Percentiles rank a stretch among this genome's conserved stretches.
phyloP scores from a whole-genome alignment of 2,888 invertebrate genomes.

The Phengaris arion region DNA sequence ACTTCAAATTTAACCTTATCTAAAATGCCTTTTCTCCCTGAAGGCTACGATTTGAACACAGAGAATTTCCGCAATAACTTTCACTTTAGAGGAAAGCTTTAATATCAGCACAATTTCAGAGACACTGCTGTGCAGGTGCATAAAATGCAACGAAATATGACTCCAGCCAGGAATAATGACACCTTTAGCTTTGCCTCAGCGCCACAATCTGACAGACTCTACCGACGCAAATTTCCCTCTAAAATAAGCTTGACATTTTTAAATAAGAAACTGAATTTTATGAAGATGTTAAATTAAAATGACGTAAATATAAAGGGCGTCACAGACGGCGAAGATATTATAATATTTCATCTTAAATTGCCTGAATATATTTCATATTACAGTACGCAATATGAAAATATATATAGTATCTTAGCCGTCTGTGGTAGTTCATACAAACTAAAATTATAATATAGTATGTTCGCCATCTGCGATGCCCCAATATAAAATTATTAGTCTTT shows the following conservation, averaged over 20 bases:
- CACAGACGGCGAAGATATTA: no score
- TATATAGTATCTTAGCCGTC: no score
- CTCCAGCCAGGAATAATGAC: conserved; percentile 15
- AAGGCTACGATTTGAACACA: not conserved
- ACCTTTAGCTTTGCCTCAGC: not conserved
- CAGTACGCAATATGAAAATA: no score
- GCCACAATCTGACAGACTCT: conserved; percentile 4
- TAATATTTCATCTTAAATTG: no score
- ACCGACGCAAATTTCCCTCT: not conserved
- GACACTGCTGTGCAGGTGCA: conserved; percentile 16
- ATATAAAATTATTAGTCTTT: no score
- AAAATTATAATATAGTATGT: no score
- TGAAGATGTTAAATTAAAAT: not conserved
- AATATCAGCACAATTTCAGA: conserved; percentile 9
- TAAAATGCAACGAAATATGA: conserved; percentile 13
- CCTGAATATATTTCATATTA: no score
- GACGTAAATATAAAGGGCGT: not conserved
- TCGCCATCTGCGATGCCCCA: no score
- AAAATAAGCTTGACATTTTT: conserved; percentile 4
- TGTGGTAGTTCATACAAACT: no score
- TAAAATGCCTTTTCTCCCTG: not conserved
- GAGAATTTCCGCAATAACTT: not conserved
- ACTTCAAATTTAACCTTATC: no score
- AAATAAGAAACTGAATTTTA: not conserved
- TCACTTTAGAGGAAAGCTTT: conserved; percentile 22